Conservation (phyloP, 2,113 vertebrate species). For the Mus spicilegus region DNA sequence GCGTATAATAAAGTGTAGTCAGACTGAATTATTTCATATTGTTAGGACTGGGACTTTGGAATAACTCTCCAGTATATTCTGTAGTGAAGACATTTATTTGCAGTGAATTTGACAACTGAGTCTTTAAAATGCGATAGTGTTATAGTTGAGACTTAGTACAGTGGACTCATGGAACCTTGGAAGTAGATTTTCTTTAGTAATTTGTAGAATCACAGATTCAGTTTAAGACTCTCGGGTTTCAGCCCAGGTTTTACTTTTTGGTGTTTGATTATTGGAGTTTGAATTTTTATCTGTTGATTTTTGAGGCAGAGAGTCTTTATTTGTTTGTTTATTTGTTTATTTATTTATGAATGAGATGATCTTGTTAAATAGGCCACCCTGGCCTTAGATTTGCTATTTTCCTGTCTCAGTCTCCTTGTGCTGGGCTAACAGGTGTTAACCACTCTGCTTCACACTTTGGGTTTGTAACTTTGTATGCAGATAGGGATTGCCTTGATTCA, state of each 20-base stretch:
- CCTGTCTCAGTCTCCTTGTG: not conserved
- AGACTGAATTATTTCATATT: conserved; percentile 49
- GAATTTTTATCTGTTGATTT: not conserved
- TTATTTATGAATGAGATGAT: not conserved
- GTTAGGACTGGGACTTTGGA: conserved; percentile 16
- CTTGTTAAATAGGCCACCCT: not conserved
- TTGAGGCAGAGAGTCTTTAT: not conserved
- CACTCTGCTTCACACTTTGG: not conserved
- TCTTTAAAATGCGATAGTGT: not conserved
- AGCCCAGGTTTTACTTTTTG: not conserved
- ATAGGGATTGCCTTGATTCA: conserved; percentile 33
- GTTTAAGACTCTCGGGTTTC: conserved; percentile 43
- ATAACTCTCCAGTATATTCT: conserved; percentile 19
- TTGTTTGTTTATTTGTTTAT: not conserved
- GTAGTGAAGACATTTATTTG: conserved; percentile 30
- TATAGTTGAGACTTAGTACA: not conserved
- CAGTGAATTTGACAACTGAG: not conserved
- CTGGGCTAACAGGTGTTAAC: not conserved
- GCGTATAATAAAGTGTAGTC: conserved; percentile 38
- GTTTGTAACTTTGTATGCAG: conserved; percentile 35
- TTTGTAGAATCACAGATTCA: conserved; percentile 25
- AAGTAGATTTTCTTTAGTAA: not conserved
- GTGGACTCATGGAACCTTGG: not conserved
- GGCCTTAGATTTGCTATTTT: not conserved
- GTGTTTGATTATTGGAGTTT: conserved; percentile 10